Percentiles rank a stretch among this genome's conserved stretches.
Evolutionary conservation across 2,888 invertebrate genomes (phyloP).

Genomic region (Suillia variegata): DNA sequence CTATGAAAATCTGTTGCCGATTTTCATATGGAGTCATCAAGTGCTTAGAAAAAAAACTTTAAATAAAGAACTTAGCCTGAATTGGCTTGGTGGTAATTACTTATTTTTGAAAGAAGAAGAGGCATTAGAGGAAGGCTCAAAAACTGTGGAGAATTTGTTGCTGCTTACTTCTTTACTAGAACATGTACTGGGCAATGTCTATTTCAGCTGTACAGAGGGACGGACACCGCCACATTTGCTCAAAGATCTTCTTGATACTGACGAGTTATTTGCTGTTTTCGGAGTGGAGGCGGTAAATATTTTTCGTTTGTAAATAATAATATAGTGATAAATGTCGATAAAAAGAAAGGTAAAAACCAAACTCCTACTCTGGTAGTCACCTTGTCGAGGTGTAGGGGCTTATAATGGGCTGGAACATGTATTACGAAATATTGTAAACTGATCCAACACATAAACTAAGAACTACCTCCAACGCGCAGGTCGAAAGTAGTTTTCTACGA

Average conservation of each 20-base stretch:
- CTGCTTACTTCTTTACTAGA: conserved; percentile 45
- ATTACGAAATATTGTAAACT: too few relatives aligned
- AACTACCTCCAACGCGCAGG: too few relatives aligned
- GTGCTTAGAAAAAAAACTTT: too few relatives aligned
- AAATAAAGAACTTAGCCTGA: conserved; percentile 8
- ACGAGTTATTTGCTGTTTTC: conserved; percentile 51
- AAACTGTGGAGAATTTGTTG: conserved; percentile 36
- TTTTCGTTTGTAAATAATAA: too few relatives aligned
- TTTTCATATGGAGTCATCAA: conserved; percentile 20
- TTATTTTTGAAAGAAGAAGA: too few relatives aligned
- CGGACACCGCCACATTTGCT: conserved; percentile 59
- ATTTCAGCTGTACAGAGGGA: conserved; percentile 29
- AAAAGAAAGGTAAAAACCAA: neutral
- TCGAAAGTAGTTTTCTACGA: too few relatives aligned
- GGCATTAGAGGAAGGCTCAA: neutral
- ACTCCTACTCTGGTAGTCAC: too few relatives aligned
- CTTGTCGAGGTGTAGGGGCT: too few relatives aligned
- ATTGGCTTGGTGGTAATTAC: conserved; percentile 26
- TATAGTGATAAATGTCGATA: neutral
- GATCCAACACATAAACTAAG: too few relatives aligned
- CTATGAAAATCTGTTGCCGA: conserved; percentile 18
- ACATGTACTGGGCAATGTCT: conserved; percentile 46
- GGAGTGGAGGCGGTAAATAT: conserved; percentile 57
- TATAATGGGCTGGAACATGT: too few relatives aligned
- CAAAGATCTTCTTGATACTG: conserved; percentile 60